A percentile compares a stretch with the other conserved stretches of the same genome.
Conservation (phyloP, 1,140 invertebrate genomes). For the Teleopsis dalmanni region DNA sequence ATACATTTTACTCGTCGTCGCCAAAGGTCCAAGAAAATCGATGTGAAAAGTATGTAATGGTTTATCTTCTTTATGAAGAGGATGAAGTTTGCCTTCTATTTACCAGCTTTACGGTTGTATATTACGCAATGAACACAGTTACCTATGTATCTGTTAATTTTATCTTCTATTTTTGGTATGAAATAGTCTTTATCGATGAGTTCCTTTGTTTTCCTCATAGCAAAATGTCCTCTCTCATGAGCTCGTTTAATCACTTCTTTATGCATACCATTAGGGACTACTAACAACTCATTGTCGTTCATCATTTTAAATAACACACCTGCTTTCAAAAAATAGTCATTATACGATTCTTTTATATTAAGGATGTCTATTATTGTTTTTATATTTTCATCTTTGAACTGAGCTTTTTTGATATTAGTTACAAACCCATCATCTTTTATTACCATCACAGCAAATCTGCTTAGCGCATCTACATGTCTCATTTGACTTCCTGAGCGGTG, state of each 20-base stretch:
- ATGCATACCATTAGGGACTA: constrained; percentile 9
- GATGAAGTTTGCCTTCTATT: constrained; percentile 37
- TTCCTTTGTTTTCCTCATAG: constrained; percentile 8
- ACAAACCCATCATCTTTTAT: not conserved
- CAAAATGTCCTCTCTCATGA: constrained; percentile 7
- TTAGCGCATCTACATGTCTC: constrained; percentile 16
- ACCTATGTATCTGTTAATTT: constrained; percentile 27
- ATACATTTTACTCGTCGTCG: constrained; percentile 25
- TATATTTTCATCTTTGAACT: not conserved
- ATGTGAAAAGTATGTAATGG: constrained; percentile 22
- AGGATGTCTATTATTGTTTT: too few relatives aligned
- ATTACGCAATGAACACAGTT: constrained; percentile 34
- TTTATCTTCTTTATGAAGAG: constrained; percentile 25
- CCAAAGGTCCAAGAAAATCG: constrained; percentile 21
- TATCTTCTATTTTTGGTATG: constrained; percentile 32
- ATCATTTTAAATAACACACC: constrained; percentile 1
- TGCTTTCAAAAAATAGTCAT: not conserved
- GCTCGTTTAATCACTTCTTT: constrained; percentile 8
- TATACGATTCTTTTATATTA: not conserved
- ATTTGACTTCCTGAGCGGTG: constrained; percentile 14
- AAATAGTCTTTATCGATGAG: constrained; percentile 14
- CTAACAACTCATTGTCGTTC: constrained; percentile 5
- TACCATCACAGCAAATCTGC: constrained; percentile 12
- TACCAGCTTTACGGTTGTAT: constrained; percentile 32
- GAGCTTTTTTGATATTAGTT: not conserved